Evolutionary conservation across 2,888 invertebrate species (phyloP).

Genomic region (Agelastica alni): DNA sequence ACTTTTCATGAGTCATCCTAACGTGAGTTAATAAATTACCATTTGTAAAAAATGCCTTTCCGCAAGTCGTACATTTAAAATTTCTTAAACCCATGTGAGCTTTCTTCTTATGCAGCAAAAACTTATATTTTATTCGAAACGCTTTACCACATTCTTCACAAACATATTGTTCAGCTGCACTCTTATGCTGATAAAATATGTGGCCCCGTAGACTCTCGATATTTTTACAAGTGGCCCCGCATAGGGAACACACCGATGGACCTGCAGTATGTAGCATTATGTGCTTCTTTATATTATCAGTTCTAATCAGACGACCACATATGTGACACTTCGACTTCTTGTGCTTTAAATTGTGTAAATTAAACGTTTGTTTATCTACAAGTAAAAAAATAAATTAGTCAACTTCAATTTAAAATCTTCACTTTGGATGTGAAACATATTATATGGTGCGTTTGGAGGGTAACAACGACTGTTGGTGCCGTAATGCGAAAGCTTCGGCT

Average conservation of each 20-base stretch:
- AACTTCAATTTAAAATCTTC: no score
- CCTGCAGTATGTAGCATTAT: conserved; percentile 41
- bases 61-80: conserved; percentile 44
- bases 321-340: conserved; percentile 43
- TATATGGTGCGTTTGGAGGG: no score
- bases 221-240: conserved; percentile 48
- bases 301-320: conserved; percentile 39
- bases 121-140: conserved; percentile 45
- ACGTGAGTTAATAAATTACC: conserved; percentile 39
- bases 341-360: conserved; percentile 40
- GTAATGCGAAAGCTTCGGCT: no score
- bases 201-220: conserved; percentile 48
- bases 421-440: no score
- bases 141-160: conserved; percentile 47
- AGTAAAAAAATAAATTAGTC: no score
- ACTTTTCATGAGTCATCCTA: conserved; percentile 41
- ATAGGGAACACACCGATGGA: conserved; percentile 44
- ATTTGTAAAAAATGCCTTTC: conserved; percentile 40
- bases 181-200: conserved; percentile 48
- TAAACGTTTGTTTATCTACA: conserved; percentile 17
- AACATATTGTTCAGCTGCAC: conserved; percentile 40
- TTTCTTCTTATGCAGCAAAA: conserved; percentile 45
- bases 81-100: conserved; percentile 44
- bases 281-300: conserved; percentile 44
- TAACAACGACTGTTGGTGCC: no score